Base-by-base conservation (phyloP, 2,888 invertebrate species). In the Parelbella ahira region DNA sequence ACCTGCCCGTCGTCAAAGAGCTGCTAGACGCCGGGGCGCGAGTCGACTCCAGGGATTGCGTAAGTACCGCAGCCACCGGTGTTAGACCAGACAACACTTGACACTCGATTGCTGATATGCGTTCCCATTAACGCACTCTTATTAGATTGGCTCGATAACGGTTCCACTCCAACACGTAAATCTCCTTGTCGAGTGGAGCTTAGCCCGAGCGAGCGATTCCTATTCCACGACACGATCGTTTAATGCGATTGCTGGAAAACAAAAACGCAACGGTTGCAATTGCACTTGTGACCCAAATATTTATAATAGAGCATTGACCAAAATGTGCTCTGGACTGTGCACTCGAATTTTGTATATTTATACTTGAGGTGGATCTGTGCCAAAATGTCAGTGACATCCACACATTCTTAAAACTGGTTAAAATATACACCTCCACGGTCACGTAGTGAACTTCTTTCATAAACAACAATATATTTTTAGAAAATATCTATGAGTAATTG, bases 41-140 rank as follows among this genome's bases (percentile, higher is more conserved):
- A 46, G 89, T 97, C 44, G 97, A 98, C 66, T 94, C 96, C 48
- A 91, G 93, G 53, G 97, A 97, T 72, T 92, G 95, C 90, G 96
- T 96, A 67, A 82, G 89, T 75, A n/a, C n/a, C n/a, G n/a, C n/a
- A n/a, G n/a, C n/a, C n/a, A n/a, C n/a, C n/a, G n/a, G n/a, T n/a
- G n/a, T n/a, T n/a, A n/a, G n/a, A n/a, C n/a, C n/a, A n/a, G n/a
- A n/a, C n/a, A n/a, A n/a, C n/a, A n/a, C n/a, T n/a, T n/a, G n/a
- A n/a, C n/a, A n/a, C n/a, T n/a, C n/a, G n/a, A n/a, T n/a, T n/a
- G n/a, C n/a, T n/a, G n/a, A n/a, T n/a, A n/a, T n/a, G n/a, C n/a
- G n/a, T n/a, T n/a, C n/a, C n/a, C n/a, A n/a, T n/a, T n/a, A n/a
- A n/a, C n/a, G n/a, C n/a, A n/a, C n/a, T n/a, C n/a, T n/a, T n/a